A percentile compares a stretch with the other conserved stretches of the same genome.
phyloP scores from a whole-genome alignment of 1,140 invertebrate species.

The Solen grandis region DNA sequence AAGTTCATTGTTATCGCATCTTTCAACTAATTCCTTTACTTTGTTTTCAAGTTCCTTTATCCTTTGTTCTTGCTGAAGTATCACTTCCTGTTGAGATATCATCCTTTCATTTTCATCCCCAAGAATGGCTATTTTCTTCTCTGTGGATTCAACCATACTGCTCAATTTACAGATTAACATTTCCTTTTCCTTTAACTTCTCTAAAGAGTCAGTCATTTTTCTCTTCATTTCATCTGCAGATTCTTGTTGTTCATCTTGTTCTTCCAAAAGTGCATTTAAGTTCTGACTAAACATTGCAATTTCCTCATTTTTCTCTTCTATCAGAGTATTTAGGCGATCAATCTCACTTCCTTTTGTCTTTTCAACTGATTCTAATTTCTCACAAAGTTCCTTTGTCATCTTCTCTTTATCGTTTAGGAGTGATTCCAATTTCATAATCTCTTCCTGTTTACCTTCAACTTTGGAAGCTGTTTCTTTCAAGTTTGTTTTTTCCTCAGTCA shows the following conservation, averaged over 20 bases:
- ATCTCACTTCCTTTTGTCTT: too few relatives aligned
- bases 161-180: background rate
- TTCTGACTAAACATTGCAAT: background rate
- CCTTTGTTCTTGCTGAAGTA: background rate
- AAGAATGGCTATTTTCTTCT: background rate
- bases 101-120: background rate
- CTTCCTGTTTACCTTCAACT: background rate
- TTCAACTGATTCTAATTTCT: too few relatives aligned
- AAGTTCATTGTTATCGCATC: conserved; percentile 2
- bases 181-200: background rate
- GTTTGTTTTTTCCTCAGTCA: background rate
- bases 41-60: background rate
- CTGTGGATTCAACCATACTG: background rate
- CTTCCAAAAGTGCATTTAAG: background rate
- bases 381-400: background rate
- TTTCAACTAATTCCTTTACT: background rate
- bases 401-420: background rate
- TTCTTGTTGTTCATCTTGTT: background rate
- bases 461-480: background rate
- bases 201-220: background rate
- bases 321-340: too few relatives aligned
- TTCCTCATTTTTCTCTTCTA: background rate
- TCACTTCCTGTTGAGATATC: background rate
- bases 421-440: background rate
- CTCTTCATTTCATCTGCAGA: background rate